Base-by-base conservation (phyloP, 2,113 vertebrate species). In the Paratilapia polleni region DNA sequence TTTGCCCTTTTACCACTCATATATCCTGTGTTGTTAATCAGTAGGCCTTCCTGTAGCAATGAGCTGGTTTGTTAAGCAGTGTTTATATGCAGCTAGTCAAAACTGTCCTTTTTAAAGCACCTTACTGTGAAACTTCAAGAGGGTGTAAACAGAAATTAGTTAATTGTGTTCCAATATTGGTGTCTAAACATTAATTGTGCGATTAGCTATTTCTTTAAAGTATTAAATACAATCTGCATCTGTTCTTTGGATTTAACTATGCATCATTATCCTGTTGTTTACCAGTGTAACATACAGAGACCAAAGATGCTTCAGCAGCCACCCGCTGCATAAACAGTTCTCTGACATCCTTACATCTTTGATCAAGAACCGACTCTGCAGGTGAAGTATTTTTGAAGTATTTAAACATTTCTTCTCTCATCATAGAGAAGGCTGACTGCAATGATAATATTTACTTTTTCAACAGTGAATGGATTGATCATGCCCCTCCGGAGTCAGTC, bases 341-440 rank as follows among this genome's bases (percentile, higher is more conserved):
- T 94, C 95, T 22, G 91, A 96, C 22, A 96, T 97, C 86, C 96
- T 99, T 64, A 89, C 62, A 6, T 93, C 95, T 76, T 92, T 97
- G 92, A 92, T 97, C 88, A 96, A 96, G 92, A 97, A 98, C 81
- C 95, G 97, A 83, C 95, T 99, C 79, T 97, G 95, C 96, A 97
- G 97, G 97, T 98, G 93, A 87, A 80, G 15, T 14, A 11, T 14
- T 8, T 9, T 26, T 31, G 2, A 47, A n/a, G 10, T 57, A 14
- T 6, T 22, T 12, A 4, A 31, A 14, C 4, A 13, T 43, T 31
- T 83, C 10, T 56, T 38, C 14, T 61, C 0, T 36, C 24, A 2
- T 77, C 14, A 34, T 7, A 41, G 1, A 22, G 6, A 10, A 8
- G 0, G 6, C 3, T 49, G 5, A 17, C 1, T 0, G 62, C 19